phyloP scores from a whole-genome alignment of 2,113 vertebrate genomes.

The Actinemys pallida region DNA sequence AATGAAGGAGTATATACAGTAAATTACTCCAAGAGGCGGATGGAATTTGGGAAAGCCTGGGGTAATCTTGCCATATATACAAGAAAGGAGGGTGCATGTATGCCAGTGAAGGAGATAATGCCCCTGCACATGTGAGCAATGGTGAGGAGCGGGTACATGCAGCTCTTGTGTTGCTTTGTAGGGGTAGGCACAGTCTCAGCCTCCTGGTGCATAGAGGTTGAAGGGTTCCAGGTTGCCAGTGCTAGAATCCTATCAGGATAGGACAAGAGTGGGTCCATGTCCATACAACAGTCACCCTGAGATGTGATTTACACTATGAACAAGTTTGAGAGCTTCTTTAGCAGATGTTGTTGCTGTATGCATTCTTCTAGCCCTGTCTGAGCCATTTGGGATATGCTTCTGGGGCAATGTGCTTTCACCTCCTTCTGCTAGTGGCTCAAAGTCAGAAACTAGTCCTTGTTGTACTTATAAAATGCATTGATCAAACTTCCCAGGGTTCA shows the following conservation, averaged over 20 bases:
- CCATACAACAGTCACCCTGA: not conserved
- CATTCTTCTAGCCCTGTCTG: not conserved
- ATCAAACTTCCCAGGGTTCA: not conserved
- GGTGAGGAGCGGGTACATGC: not conserved
- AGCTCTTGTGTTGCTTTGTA: not conserved
- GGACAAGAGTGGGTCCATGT: not conserved
- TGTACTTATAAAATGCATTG: not conserved
- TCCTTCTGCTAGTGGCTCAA: not conserved
- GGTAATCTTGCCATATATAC: not conserved
- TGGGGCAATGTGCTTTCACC: not conserved
- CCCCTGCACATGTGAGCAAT: not conserved
- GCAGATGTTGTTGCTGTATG: not conserved
- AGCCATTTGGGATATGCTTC: not conserved
- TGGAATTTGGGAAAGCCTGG: not conserved
- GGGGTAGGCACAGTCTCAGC: not conserved
- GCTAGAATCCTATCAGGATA: not conserved
- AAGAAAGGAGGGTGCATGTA: not conserved
- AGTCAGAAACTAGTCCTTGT: not conserved
- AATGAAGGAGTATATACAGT: too few relatives aligned
- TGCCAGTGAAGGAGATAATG: not conserved
- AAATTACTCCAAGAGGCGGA: not conserved
- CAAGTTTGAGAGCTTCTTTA: not conserved
- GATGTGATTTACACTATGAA: not conserved
- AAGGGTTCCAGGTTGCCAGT: not conserved
- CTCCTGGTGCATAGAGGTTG: not conserved